These are phyloP conservation scores for Drosophila eugracilis DNA, from an alignment of 1,140 invertebrate genomes.

Conservation along the genomic window DNA sequence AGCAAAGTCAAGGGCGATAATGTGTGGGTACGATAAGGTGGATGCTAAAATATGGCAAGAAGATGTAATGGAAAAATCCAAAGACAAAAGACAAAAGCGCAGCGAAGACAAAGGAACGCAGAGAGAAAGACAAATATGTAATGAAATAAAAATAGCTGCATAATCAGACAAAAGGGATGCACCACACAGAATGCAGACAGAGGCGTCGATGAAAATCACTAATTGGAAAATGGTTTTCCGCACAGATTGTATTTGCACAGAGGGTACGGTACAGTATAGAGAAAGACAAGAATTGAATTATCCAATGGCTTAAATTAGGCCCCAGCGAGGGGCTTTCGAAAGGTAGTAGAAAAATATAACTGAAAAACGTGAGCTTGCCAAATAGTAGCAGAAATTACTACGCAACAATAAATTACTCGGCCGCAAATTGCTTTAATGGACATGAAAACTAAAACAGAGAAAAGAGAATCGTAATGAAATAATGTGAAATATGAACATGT, in stretches of 20 bases:
- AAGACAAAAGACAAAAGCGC: constrained; percentile 48
- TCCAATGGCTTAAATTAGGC: constrained; percentile 42
- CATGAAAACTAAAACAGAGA: constrained; percentile 25
- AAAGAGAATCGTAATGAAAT: constrained; percentile 46
- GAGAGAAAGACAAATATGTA: constrained; percentile 6
- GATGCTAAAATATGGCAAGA: constrained; percentile 27
- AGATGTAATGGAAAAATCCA: constrained; percentile 14
- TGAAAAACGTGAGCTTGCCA: constrained; percentile 9
- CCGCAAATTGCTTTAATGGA: constrained; percentile 70
- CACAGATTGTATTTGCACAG: constrained; percentile 39
- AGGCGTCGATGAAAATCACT: constrained; percentile 54
- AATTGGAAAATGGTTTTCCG: constrained; percentile 62
- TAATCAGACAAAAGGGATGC: constrained; percentile 52
- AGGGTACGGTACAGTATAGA: too few species aligned
- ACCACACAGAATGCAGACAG: constrained; percentile 5
- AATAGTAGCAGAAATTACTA: constrained; percentile 19
- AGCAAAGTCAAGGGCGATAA: constrained; percentile 33
- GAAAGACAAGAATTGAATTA: constrained; percentile 22
- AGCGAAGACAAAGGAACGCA: constrained; percentile 25
- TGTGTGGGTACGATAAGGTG: constrained; percentile 51
- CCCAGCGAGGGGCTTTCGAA: constrained; percentile 1
- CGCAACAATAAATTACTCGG: constrained; percentile 37
- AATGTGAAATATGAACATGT: constrained; percentile 59
- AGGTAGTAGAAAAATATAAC: constrained; percentile 7
- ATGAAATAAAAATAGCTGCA: constrained; percentile 50